Evolutionary conservation across 2,888 invertebrate genomes (phyloP).

Genomic region (Gymnocheta viridis): DNA sequence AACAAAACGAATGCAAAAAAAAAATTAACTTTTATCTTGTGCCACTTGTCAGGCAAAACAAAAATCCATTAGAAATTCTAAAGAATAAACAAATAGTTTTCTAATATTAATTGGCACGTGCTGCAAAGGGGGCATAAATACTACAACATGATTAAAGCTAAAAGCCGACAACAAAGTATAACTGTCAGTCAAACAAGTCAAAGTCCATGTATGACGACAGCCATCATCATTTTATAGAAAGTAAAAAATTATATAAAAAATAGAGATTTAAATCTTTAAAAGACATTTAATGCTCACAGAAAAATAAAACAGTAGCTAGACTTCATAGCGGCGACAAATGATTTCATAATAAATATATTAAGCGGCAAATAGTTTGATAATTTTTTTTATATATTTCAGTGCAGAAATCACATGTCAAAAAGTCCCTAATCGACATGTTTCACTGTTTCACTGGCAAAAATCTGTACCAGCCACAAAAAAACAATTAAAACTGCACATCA

Average conservation of each 20-base stretch:
- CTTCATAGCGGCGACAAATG: neutral
- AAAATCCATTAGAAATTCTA: constrained; percentile 46
- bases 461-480: neutral
- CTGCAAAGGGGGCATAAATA: constrained; percentile 29
- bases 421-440: neutral
- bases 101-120: constrained; percentile 34
- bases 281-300: constrained; percentile 25
- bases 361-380: too few relatives aligned
- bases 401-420: neutral
- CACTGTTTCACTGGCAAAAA: constrained; percentile 37
- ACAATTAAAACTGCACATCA: constrained; percentile 37
- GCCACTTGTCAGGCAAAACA: constrained; percentile 30
- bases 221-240: constrained; percentile 39
- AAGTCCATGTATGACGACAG: constrained; percentile 52
- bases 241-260: constrained; percentile 1
- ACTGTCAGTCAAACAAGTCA: constrained; percentile 61
- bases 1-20: neutral
- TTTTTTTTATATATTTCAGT: too few relatives aligned
- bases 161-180: constrained; percentile 53
- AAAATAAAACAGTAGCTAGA: neutral
- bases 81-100: constrained; percentile 22
- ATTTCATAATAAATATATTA: too few relatives aligned
- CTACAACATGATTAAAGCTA: constrained; percentile 54
- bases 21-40: constrained; percentile 24
- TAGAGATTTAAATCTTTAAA: constrained; percentile 46